Percentiles rank a stretch among this genome's conserved stretches.
Conservation (phyloP, 1,140 invertebrate species). For the Prorops nasuta region DNA sequence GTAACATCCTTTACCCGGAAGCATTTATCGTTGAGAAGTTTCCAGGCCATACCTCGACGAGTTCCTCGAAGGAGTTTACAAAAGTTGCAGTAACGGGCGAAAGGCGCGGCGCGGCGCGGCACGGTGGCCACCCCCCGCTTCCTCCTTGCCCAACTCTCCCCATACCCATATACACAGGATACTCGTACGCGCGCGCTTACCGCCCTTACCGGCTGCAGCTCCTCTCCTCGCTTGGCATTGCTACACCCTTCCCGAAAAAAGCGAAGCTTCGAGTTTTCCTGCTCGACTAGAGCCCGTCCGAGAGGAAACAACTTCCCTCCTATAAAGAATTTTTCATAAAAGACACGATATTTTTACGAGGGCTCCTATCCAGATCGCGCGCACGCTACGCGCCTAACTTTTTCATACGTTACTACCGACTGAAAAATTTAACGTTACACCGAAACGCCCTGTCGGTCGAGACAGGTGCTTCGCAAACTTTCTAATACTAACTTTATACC, state of each 20-base stretch:
- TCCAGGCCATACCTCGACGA: conserved; percentile 18
- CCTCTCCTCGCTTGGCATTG: conserved; percentile 17
- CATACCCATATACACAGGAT: no score
- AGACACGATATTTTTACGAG: conserved; percentile 19
- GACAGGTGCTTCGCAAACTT: no score
- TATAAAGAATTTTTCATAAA: conserved; percentile 14
- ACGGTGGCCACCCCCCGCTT: not conserved
- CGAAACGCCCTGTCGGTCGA: not conserved
- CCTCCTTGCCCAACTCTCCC: no score
- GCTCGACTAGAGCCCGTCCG: conserved; percentile 12
- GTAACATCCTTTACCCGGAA: conserved; percentile 22
- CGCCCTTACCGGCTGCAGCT: conserved; percentile 1
- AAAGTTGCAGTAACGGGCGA: conserved; percentile 24
- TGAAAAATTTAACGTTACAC: not conserved
- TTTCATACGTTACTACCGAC: conserved; percentile 12
- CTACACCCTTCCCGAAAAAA: conserved; percentile 19
- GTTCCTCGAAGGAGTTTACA: conserved; percentile 23
- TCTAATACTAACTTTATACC: no score
- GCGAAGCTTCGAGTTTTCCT: conserved; percentile 21
- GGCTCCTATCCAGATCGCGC: conserved; percentile 6
- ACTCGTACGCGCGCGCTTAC: no score
- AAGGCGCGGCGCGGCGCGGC: conserved; percentile 9
- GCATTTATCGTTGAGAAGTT: conserved; percentile 32
- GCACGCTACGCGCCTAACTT: conserved; percentile 12
- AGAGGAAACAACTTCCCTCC: conserved; percentile 18